Evolutionary conservation across 2,888 invertebrate genomes (phyloP), one percentile per base, ranked within the genome.

Genomic region (Diarsia rubi): DNA sequence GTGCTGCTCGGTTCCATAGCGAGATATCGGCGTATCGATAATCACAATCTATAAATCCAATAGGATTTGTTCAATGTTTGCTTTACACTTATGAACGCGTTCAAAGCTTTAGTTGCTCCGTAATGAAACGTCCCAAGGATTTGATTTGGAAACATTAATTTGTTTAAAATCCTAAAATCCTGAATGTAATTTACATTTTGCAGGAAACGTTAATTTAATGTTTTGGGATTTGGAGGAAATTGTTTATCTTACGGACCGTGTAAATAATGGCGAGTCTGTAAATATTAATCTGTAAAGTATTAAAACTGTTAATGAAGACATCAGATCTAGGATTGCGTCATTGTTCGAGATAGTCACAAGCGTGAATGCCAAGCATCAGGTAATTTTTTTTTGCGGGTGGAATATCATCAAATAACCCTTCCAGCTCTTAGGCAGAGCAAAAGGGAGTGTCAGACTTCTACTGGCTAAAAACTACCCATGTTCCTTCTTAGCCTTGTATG

Each of bases 11-110:
- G 70, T 69, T 63, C 69, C 69, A 75, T 69, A 75, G n/a, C 71
- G 76, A 65, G 83, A 75, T 84, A 80, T 73, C 72, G 62, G 21
- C 77, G 45, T 71, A 84, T 70, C 65, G 65, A 57, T 82, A 76
- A 81, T 82, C 78, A 69, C 63, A 67, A 82, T 85, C 85, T 84
- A 69, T 77, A 82, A 72, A 85, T 69, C 85, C 59, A 65, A 72
- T 70, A 21, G 71, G 75, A 65, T 84, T 77, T 77, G 62, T 77
- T 60, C 67, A 64, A 77, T 64, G 63, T 77, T 77, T 81, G 62
- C 60, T 59, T 69, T 45, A n/a, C 57, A 77, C 70, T 82, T 73
- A 64, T 69, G 37, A 77, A 77, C 73, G 52, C 73, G 47, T 75
- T 81, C 27, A 24, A 69, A 76, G 82, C 59, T 75, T 67, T 67